Base-by-base conservation (phyloP, 2,888 invertebrate species). In the Acrobasis repandana region DNA sequence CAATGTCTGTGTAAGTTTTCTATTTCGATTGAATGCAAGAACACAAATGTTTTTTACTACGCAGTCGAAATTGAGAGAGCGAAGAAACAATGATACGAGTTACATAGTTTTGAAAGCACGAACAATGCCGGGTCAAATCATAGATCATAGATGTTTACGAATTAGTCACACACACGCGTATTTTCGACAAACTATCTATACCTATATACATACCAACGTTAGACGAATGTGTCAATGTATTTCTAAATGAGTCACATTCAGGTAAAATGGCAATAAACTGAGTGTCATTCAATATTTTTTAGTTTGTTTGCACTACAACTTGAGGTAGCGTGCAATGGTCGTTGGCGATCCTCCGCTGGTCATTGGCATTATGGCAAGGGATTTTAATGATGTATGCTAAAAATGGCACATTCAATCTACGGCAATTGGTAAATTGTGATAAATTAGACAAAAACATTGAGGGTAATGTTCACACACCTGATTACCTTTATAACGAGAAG, bases 61-160 rank as follows among this genome's bases (percentile, higher is more conserved):
- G 38, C 16, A 36, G n/a, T 50, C 46, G 38, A 60, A 52, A 60
- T 52, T 54, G 38, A 51, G 47, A 51, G 46, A 20, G 34, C 46
- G 49, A 43, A 34, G 10, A 48, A 34, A 48, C 36, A 36, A 28
- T 47, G 20, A 20, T 47, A 9, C 33, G 33, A 20, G 20, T 46
- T 18, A 20, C 11, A 34, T 33, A 8, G 54, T 60, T 60, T 54
- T 56, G 60, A 60, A 49, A 60, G 60, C 36, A 49, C 60, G 54
- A 60, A 60, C 60, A 60, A 60, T 52, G 34, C 52, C 28, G 11
- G 33, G 46, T 15, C 60, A 14, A 14, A 54, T 10, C 15, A 20
- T 15, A 36, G 18, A 54, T 10, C 15, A 20, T 15, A 36, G 18
- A 38, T 18, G 18, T 43, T 54, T 15, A 61, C 34, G 2, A 34